Evolutionary conservation across 2,797 vertebrate species (phyloP).

Genomic region (Coccyzus lansbergi): DNA sequence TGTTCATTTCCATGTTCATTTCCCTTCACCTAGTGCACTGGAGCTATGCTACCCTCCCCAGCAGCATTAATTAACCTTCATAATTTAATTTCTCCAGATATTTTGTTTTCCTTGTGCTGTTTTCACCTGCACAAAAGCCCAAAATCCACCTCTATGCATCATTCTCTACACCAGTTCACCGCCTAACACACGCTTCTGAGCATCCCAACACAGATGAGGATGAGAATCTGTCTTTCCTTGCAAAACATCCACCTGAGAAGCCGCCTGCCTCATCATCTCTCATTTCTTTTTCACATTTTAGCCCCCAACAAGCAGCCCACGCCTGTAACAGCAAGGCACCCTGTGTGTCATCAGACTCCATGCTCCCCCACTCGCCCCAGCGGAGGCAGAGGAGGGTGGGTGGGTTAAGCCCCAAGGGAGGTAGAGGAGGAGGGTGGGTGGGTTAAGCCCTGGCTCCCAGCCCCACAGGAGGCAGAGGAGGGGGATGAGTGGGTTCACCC

Average conservation of each 20-base stretch:
- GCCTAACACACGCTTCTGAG: not conserved
- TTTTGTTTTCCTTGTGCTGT: not conserved
- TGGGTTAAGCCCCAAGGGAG: too few relatives aligned
- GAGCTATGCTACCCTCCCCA: slow-evolving; percentile 6
- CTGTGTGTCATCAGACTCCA: not conserved
- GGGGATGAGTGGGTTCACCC: too few relatives aligned
- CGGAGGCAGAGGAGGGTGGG: too few relatives aligned
- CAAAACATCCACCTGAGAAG: not conserved
- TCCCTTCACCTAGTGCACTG: not conserved
- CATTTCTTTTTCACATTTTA: not conserved
- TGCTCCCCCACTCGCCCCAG: not conserved
- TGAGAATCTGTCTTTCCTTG: not conserved
- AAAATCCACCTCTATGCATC: not conserved
- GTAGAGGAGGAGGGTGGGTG: too few relatives aligned
- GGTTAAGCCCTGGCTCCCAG: too few relatives aligned
- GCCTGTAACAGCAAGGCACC: not conserved
- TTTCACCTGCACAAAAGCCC: slow-evolving; percentile 45
- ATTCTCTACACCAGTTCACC: not conserved
- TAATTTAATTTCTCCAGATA: not conserved
- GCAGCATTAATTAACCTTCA: not conserved
- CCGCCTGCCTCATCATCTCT: slow-evolving; percentile 8
- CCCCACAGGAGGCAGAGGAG: too few relatives aligned
- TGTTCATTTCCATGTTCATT: not conserved
- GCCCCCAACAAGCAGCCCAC: slow-evolving; percentile 34
- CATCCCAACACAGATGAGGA: not conserved